Conservation (phyloP, 2,888 invertebrate species). For the Spilosoma lubricipeda region DNA sequence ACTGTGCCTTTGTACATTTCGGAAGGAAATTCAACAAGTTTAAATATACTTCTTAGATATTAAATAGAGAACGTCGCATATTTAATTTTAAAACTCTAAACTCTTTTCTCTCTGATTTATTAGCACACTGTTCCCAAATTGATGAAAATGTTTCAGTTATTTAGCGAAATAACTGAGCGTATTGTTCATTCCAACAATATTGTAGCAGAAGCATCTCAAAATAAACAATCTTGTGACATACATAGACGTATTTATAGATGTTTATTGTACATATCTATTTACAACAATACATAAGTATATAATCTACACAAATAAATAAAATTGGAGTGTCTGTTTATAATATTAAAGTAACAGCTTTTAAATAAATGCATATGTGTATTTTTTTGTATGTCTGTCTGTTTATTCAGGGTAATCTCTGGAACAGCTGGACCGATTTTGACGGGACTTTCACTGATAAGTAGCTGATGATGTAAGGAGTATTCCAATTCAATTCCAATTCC, state of each 20-base stretch:
- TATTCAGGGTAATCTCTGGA: no score
- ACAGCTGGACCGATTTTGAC: no score
- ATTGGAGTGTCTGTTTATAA: no score
- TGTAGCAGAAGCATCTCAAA: constrained; percentile 39
- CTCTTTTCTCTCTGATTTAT: background rate
- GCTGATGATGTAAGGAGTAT: no score
- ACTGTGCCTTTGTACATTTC: constrained; percentile 57
- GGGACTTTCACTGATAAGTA: no score
- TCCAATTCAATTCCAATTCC: no score
- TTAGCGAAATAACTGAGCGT: constrained; percentile 22
- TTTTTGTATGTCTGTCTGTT: no score
- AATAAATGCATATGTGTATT: no score
- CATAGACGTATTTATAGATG: constrained; percentile 42
- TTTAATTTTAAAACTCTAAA: background rate
- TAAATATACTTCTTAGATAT: background rate
- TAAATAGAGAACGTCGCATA: background rate
- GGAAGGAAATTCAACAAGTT: constrained; percentile 59
- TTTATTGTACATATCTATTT: background rate
- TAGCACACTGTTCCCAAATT: background rate
- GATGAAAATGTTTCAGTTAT: background rate
- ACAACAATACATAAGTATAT: background rate
- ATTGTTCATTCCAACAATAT: constrained; percentile 39
- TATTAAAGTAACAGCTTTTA: no score
- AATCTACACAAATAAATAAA: no score
- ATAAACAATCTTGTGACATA: constrained; percentile 52